Evolutionary conservation across 2,797 vertebrate genomes (phyloP), one percentile per base, ranked within the genome.

Genomic region (Streptopelia turtur): DNA sequence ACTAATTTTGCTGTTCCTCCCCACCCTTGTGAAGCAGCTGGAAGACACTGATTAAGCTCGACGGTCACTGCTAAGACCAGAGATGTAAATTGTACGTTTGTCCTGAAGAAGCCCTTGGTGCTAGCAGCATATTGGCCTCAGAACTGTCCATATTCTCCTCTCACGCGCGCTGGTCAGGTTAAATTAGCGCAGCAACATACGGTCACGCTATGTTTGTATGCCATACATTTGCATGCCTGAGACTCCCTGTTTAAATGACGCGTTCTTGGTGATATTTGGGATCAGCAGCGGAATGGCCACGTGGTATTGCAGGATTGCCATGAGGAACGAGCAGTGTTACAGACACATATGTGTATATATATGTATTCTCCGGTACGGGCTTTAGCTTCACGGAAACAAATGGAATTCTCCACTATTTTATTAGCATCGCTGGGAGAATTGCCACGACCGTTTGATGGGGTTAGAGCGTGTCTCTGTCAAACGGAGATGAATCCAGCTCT

Each of bases 161-260:
- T 75, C 35, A 3, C 33, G 28, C 16, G 3, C 57, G 37, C 49
- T 56, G 11, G 9, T 16, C 35, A 5, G 39, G 16, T 77, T 10
- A 23, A 60, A 65, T 10, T 21, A 41, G 68, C 6, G 39, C 39
- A 60, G 50, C 84, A 39, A 15, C 12, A 16, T 1, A 27, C 28
- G 17, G 31, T 50, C 18, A 9, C 18, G 25, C 13, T 25, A 4
- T 25, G 5, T 35, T 69, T 23, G 8, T 10, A 17, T 35, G 45
- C 52, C 21, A 49, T 45, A 14, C 13, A 1, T 30, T 8, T 1
- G 1, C 15, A 35, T 9, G n/a, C 33, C 59, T 52, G n/a, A 72
- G 69, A 59, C 15, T 72, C 35, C 7, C 1, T 14, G 0, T n/a
- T 6, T 6, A 14, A 30, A 31, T 35, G 3, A 10, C 5, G 33